Base-by-base conservation (phyloP, 2,888 invertebrate genomes). In the Elegia similella region DNA sequence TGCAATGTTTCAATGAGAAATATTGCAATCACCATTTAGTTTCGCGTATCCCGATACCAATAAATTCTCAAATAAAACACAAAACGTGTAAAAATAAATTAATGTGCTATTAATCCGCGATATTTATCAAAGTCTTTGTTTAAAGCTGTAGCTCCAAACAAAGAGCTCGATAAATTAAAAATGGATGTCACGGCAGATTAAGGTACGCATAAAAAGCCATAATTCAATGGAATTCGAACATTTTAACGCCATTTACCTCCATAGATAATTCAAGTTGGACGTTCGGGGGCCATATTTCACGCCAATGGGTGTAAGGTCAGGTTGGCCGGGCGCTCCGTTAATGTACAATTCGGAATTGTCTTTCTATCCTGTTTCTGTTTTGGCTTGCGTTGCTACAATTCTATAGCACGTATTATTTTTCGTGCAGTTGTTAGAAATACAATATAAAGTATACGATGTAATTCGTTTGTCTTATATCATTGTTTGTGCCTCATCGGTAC, bases 191-290 rank as follows among this genome's bases (percentile, higher is more conserved):
- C 42, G 38, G 16, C 42, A 48, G 48, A 56, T 56, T 56, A 56
- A 17, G 56, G 56, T 30, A 48, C 42, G 46, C 23, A 47, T 56
- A 16, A 47, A 47, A 55, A 32, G 44, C 56, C 42, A 56, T 56
- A 56, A 56, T 48, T 56, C 56, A 56, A 56, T 56, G 15, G 42
- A 38, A 47, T 48, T 47, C 44, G 54, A 55, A 55, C 54, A 44
- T 44, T 55, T 55, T 55, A 55, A 34, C 29, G 54, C 57, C 52
- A 52, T 52, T 57, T 52, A 30, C 38, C 43, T 15, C 46, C 29
- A 32, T 30, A 55, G 54, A 44, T 55, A 55, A 55, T 55, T 55
- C 46, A 32, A 16, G 32, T 16, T n/a, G 44, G 54, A 55, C 54
- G 54, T 16, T 44, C 44, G 17, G 32, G 44, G 54, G 43, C 32